Evolutionary conservation across 2,113 vertebrate genomes (phyloP).

Genomic region (Psittacara wagleri): DNA sequence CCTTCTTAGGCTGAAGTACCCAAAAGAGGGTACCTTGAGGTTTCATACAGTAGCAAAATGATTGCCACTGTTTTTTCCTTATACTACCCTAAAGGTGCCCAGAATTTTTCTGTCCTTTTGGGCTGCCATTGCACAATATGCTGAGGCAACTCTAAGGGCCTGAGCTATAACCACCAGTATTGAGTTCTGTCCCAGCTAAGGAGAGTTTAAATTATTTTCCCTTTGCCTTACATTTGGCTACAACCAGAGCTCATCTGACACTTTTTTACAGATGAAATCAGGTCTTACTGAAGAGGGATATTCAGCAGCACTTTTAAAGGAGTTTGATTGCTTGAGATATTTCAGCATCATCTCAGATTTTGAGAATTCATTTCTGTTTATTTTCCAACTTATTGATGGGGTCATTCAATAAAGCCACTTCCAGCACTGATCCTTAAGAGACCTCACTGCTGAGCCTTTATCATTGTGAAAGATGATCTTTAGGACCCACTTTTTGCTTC

Average conservation of each 20-base stretch:
- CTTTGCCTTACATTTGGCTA: background rate
- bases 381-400: background rate
- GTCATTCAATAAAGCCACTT: background rate
- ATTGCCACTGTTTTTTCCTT: background rate
- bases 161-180: background rate
- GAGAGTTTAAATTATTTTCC: background rate
- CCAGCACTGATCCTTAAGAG: background rate
- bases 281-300: background rate
- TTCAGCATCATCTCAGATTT: background rate
- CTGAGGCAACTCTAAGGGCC: accelerated
- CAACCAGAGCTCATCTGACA: background rate
- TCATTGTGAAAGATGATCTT: background rate
- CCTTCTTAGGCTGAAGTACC: background rate
- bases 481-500: background rate
- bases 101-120: background rate
- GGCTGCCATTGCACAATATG: background rate
- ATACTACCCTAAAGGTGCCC: background rate
- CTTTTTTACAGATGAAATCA: background rate
- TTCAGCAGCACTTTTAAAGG: background rate
- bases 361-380: background rate
- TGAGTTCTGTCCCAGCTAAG: background rate
- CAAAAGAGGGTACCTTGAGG: background rate
- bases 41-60: background rate
- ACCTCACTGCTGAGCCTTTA: background rate
- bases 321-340: background rate